A percentile compares a stretch with the other conserved stretches of the same genome.
These are phyloP conservation scores for Miichthys miiuy DNA, from an alignment of 2,797 vertebrate genomes.

Conservation along the genomic window DNA sequence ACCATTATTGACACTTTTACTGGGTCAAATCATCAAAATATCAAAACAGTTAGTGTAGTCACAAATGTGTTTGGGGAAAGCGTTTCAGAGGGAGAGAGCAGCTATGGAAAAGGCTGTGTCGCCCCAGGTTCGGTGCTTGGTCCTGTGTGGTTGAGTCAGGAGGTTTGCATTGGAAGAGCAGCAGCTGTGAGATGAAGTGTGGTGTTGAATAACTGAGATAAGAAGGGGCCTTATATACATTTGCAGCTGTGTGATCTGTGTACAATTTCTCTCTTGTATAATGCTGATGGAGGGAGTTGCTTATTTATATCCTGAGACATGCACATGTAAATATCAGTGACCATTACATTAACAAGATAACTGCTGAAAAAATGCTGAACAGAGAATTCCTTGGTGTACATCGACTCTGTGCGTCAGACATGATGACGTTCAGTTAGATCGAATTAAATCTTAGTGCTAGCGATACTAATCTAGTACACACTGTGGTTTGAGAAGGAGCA, in stretches of 20 bases:
- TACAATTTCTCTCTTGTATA: background rate
- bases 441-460: conserved; percentile 16
- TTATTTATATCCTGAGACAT: background rate
- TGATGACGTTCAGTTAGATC: conserved; percentile 6
- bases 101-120: no score
- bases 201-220: no score
- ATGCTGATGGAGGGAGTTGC: background rate
- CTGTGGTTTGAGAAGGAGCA: background rate
- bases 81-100: no score
- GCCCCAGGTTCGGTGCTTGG: no score
- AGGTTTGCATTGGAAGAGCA: no score
- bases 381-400: background rate
- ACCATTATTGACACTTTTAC: no score
- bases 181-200: no score
- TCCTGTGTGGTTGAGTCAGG: no score
- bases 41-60: no score
- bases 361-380: background rate
- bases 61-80: no score
- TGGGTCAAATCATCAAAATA: no score
- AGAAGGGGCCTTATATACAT: no score
- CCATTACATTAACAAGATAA: background rate
- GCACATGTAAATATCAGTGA: background rate
- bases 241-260: background rate
- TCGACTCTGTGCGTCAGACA: background rate
- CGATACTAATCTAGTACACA: background rate